These are phyloP conservation scores for Cylloceria caligata DNA, from an alignment of 2,888 invertebrate genomes.

Conservation along the genomic window DNA sequence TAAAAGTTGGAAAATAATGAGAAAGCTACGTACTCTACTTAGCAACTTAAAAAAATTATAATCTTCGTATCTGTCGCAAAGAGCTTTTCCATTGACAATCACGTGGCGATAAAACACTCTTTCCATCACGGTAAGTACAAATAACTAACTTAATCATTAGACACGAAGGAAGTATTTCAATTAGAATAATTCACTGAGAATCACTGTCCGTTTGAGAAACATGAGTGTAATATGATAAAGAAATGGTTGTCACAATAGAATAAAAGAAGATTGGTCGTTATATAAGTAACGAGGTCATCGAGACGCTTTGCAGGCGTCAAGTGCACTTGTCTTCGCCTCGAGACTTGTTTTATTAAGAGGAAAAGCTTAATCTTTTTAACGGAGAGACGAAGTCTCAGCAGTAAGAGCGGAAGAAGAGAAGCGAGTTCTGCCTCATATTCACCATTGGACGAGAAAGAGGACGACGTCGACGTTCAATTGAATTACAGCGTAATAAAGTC, in stretches of 20 bases:
- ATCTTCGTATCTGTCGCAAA: neutral
- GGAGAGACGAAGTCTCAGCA: conserved; percentile 40
- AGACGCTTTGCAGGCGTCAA: conserved; percentile 31
- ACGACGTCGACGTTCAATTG: conserved; percentile 52
- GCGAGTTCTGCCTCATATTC: neutral
- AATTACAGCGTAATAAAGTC: conserved; percentile 64
- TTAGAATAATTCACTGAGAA: too few relatives aligned
- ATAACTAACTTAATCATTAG: too few relatives aligned
- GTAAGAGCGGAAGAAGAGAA: conserved; percentile 9
- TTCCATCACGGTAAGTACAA: neutral
- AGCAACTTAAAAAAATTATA: too few relatives aligned
- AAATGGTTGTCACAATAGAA: neutral
- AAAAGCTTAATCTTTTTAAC: conserved; percentile 55
- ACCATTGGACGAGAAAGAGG: conserved; percentile 16
- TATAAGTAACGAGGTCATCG: conserved; percentile 7
- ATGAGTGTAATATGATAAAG: neutral
- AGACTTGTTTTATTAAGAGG: conserved; percentile 26
- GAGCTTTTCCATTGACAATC: neutral
- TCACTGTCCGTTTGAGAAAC: neutral
- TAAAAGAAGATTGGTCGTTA: neutral
- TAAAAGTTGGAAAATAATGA: too few relatives aligned
- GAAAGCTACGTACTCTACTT: too few relatives aligned
- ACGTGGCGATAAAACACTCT: neutral
- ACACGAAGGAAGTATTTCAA: neutral
- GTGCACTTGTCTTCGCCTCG: conserved; percentile 9